Conservation (phyloP, 2,888 invertebrate species). For the Leucophenga maculata region DNA sequence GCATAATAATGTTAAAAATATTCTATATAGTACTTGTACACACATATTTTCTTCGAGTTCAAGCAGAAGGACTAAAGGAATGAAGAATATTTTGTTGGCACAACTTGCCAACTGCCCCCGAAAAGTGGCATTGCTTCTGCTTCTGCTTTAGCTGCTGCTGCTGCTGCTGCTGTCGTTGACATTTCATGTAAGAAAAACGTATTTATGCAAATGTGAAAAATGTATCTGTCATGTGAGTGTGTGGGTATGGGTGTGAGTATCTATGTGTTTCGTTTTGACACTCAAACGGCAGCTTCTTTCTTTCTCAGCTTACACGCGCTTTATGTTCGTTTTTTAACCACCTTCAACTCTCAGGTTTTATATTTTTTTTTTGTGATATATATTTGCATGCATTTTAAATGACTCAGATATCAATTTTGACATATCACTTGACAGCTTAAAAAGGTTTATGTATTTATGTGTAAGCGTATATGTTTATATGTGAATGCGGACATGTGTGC, state of each 20-base stretch:
- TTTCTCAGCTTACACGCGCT: neutral
- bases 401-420: conserved; percentile 67
- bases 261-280: conserved; percentile 35
- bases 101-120: no score
- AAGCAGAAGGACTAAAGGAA: no score
- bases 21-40: no score
- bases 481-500: neutral
- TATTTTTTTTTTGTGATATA: conserved; percentile 44
- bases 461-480: conserved; percentile 43
- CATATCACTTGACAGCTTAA: conserved; percentile 67
- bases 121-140: neutral
- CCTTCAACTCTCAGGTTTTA: neutral
- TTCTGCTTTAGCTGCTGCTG: conserved; percentile 7
- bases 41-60: no score
- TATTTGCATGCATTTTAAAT: conserved; percentile 66
- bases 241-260: no score
- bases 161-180: conserved; percentile 54
- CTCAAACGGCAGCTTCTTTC: neutral
- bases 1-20: no score
- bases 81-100: no score
- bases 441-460: conserved; percentile 66
- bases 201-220: conserved; percentile 57
- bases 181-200: conserved; percentile 62
- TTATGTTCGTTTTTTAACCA: neutral
- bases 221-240: no score